Conservation (phyloP, 2,113 vertebrate genomes). For the Crotalus horridus region DNA sequence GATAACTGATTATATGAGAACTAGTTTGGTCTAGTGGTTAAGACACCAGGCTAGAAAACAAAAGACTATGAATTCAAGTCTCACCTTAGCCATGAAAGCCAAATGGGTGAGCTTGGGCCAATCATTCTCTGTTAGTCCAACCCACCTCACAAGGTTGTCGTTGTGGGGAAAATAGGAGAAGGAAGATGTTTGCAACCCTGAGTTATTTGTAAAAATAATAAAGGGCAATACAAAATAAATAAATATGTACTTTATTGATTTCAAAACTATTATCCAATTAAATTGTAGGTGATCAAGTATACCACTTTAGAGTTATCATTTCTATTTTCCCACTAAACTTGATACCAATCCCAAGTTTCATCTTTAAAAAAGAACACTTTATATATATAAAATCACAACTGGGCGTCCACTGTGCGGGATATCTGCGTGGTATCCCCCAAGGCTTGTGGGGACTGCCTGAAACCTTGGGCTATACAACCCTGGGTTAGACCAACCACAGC, state of each 20-base stretch:
- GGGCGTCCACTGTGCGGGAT: not conserved
- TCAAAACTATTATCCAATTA: not conserved
- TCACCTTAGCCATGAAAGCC: not conserved
- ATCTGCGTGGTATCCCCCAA: not conserved
- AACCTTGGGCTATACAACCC: not conserved
- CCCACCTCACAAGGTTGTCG: not conserved
- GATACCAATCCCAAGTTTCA: not conserved
- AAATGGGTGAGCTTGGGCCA: not conserved
- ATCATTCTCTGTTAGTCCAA: not conserved
- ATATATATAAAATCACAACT: not conserved
- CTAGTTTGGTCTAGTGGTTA: not conserved
- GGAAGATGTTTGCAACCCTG: not conserved
- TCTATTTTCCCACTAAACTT: not conserved
- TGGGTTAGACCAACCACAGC: not conserved
- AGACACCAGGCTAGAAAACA: not conserved
- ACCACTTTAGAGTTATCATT: not conserved
- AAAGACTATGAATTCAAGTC: not conserved
- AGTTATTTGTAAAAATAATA: not conserved
- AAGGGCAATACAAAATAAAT: not conserved
- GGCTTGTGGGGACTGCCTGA: not conserved
- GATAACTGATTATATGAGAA: not conserved
- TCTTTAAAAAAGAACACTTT: not conserved
- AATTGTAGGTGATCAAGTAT: not conserved
- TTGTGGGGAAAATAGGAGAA: not conserved
- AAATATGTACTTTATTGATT: not conserved